phyloP scores from a whole-genome alignment of 2,797 vertebrate species.

The Anguilla megastoma region DNA sequence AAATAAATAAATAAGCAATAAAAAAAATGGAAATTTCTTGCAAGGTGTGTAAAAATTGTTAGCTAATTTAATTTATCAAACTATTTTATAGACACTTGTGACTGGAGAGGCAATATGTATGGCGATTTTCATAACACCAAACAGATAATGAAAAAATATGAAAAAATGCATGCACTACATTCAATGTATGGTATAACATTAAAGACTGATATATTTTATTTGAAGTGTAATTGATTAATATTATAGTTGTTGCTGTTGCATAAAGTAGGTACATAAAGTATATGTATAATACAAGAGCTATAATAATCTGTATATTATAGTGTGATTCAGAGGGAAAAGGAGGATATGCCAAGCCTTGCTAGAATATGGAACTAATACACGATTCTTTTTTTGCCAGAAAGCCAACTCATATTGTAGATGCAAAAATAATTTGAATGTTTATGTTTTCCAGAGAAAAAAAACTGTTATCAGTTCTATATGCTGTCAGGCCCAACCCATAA shows the following conservation, averaged over 20 bases:
- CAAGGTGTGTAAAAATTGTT: too few relatives aligned
- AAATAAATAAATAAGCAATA: too few relatives aligned
- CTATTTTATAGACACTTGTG: too few relatives aligned
- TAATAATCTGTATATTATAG: slow-evolving; percentile 2
- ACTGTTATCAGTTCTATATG: background rate
- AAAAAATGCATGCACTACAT: too few relatives aligned
- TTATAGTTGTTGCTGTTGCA: background rate
- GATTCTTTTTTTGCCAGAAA: background rate
- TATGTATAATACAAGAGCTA: background rate
- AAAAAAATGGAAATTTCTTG: too few relatives aligned
- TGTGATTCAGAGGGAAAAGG: slow-evolving; percentile 10
- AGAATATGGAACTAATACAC: background rate
- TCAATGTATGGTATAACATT: too few relatives aligned
- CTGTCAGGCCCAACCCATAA: background rate
- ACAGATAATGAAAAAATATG: too few relatives aligned
- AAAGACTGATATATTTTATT: too few relatives aligned
- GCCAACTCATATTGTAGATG: background rate
- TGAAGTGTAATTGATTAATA: too few relatives aligned
- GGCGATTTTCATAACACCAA: too few relatives aligned
- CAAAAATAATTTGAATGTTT: background rate
- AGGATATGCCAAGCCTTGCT: background rate
- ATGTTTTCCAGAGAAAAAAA: background rate
- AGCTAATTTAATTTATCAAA: too few relatives aligned
- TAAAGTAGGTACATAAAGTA: background rate
- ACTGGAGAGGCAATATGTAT: too few relatives aligned